Base-by-base conservation (phyloP, 2,113 vertebrate genomes). In the Pseudolaguvia tuberculata region DNA sequence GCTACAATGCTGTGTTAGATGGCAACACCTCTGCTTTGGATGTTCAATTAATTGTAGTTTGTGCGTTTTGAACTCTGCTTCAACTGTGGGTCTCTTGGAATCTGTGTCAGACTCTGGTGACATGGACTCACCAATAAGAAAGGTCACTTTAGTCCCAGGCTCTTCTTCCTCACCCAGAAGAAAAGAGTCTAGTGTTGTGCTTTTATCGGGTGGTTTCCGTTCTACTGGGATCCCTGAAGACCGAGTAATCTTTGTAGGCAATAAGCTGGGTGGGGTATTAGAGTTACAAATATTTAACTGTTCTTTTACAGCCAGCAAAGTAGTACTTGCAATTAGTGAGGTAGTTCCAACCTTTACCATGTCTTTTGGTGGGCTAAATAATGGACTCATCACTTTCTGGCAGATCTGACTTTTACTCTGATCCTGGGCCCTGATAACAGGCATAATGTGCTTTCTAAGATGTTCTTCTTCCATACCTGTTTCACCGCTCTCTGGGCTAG, bases 41-140 rank as follows among this genome's bases (percentile, higher is more conserved):
- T 69, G 57, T 39, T 91, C 89, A 5, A 86, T 79, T 18, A 88
- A 83, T 20, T 91, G 85, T 29, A 88, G 92, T 87, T 87, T 93
- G 84, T 94, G 91, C 83, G 92, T 93, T 21, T 80, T 87, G 23
- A 96, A 90, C 73, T 94, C 93, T 82, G 95, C 90, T 71, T 84
- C 91, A 73, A 96, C 87, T 13, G 86, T 92, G 81, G 90, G 91
- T 63, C 92, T 90, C 25, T 94, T 82, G 63, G 94, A 90, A 72
- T 99, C 96, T 2, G 93, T 95, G 89, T 99, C 97, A 1, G 97
- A 98, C 29, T 99, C 97, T 0, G 97, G 97, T 1, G 96, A 99
- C 94, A 97, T 94, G 18, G 97, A 98, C 82, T 96, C 95, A 2
- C 97, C 97, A 13, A 99, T 99, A 77, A 96, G 92, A 85, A 99